These are phyloP conservation scores for Argyrosomus regius DNA, from an alignment of 2,797 vertebrate genomes.

Conservation along the genomic window DNA sequence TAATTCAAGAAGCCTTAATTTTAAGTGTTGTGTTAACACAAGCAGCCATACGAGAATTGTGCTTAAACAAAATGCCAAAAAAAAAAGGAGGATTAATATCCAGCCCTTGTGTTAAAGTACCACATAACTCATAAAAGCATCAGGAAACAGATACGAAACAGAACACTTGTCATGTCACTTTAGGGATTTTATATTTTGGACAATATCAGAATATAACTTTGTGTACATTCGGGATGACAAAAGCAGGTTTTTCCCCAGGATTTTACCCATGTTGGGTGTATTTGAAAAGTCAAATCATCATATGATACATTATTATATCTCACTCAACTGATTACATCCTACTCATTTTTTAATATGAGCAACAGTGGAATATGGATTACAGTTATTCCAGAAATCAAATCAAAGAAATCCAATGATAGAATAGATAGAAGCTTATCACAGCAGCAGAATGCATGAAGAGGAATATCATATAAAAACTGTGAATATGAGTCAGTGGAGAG, in stretches of 20 bases:
- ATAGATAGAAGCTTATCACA: background rate
- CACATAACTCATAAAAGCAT: background rate
- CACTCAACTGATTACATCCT: background rate
- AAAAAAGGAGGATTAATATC: background rate
- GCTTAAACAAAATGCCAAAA: background rate
- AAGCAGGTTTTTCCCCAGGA: background rate
- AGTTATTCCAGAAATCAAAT: background rate
- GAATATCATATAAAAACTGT: background rate
- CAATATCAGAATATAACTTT: too few relatives aligned
- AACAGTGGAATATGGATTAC: background rate
- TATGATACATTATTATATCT: background rate
- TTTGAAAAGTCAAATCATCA: background rate
- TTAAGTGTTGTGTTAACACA: background rate
- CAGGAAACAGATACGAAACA: background rate
- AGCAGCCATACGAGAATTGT: background rate
- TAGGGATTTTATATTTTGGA: background rate
- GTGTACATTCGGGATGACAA: background rate
- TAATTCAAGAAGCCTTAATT: background rate
- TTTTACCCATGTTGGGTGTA: background rate
- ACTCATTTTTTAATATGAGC: conserved; percentile 4
- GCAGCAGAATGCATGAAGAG: background rate
- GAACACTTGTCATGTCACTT: background rate
- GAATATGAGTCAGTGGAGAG: conserved; percentile 21
- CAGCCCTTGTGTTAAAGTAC: background rate
- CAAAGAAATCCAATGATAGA: background rate